Evolutionary conservation across 92 coral and sea anemone species (phyloP).

Genomic region (Parazoanthus atlanticus): DNA sequence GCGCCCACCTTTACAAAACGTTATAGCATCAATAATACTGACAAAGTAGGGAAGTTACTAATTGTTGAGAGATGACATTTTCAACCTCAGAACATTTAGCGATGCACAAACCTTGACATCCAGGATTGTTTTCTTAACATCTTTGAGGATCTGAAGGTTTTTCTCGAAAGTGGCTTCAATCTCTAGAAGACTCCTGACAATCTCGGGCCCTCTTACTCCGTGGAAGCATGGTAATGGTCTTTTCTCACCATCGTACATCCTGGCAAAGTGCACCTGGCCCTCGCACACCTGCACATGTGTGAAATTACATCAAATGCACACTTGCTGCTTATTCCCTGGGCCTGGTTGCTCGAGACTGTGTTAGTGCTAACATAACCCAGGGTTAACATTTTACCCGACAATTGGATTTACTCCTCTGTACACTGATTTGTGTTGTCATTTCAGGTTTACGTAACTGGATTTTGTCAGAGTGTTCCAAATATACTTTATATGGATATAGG

Average conservation of each 20-base stretch:
- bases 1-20: too few relatives aligned
- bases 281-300: constrained; percentile 83
- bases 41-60: neutral
- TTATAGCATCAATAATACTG: too few relatives aligned
- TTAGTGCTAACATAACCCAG: too few relatives aligned
- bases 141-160: constrained; percentile 93
- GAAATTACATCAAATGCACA: neutral
- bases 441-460: too few relatives aligned
- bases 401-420: too few relatives aligned
- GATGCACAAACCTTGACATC: constrained; percentile 90
- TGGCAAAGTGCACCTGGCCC: constrained; percentile 99
- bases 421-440: too few relatives aligned
- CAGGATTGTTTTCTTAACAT: constrained; percentile 92
- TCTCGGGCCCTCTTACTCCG: constrained; percentile 94
- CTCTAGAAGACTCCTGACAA: constrained; percentile 93
- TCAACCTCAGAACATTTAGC: neutral
- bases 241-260: constrained; percentile 93
- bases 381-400: too few relatives aligned
- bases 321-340: too few relatives aligned
- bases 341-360: too few relatives aligned
- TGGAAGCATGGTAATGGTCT: constrained; percentile 96
- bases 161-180: constrained; percentile 98
- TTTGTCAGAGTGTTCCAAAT: too few relatives aligned
- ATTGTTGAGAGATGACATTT: neutral
- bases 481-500: too few relatives aligned